phyloP scores from a whole-genome alignment of 2,888 invertebrate genomes.

The Caenorhabditis sp. region DNA sequence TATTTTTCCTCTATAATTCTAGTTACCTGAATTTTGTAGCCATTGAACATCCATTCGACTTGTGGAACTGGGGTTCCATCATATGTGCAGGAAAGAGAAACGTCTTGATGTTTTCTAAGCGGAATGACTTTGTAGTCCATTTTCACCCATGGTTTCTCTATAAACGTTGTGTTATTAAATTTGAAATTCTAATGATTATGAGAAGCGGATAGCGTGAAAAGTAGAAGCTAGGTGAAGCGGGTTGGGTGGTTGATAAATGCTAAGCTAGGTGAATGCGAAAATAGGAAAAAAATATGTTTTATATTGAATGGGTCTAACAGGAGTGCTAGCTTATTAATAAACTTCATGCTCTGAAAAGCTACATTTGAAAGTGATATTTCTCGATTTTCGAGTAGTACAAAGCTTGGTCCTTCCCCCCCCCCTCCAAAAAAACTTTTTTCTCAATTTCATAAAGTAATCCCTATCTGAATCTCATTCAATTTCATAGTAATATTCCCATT shows the following conservation, averaged over 20 bases:
- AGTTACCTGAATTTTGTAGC: slow-evolving; percentile 57
- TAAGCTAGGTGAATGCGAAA: background rate
- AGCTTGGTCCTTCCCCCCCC: too few species aligned
- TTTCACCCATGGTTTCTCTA: slow-evolving; percentile 60
- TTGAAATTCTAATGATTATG: background rate
- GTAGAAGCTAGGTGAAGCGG: background rate
- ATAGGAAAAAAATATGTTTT: background rate
- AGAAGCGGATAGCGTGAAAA: background rate
- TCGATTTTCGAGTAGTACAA: too few species aligned
- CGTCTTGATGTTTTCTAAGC: slow-evolving; percentile 43
- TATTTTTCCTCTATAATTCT: slow-evolving; percentile 4
- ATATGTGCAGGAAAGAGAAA: slow-evolving; percentile 60
- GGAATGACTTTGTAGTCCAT: slow-evolving; percentile 55
- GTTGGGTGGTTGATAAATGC: background rate
- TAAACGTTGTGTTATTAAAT: too few species aligned
- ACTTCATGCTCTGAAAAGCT: too few species aligned
- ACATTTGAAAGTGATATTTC: too few species aligned
- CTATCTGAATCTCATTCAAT: background rate
- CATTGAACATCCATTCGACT: slow-evolving; percentile 64
- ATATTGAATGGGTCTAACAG: background rate
- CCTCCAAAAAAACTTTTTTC: too few species aligned
- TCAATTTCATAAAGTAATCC: too few species aligned
- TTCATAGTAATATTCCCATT: background rate
- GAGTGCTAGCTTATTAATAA: too few species aligned
- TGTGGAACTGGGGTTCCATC: slow-evolving; percentile 61